Percentiles rank a stretch among this genome's conserved stretches.
These are phyloP conservation scores for Gambusia yucatana DNA, from an alignment of 2,797 vertebrate species.

Conservation along the genomic window DNA sequence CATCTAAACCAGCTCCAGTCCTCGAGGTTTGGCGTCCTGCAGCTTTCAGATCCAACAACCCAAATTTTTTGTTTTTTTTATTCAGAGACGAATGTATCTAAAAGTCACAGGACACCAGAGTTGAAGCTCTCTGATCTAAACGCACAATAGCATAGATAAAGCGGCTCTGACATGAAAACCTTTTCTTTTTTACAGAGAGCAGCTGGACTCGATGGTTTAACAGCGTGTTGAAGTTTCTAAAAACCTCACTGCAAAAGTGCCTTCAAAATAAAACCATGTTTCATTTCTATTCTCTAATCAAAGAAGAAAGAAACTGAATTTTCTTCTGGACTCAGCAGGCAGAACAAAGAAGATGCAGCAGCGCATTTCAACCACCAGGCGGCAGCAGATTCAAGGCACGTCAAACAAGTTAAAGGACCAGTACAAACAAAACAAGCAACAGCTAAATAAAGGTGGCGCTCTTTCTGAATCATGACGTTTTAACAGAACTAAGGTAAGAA, in stretches of 20 bases:
- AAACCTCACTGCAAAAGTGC: neutral
- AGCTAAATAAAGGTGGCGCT: neutral
- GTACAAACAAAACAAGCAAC: conserved; percentile 8
- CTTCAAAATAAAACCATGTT: neutral
- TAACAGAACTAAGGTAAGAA: neutral
- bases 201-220: neutral
- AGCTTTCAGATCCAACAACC: too few relatives aligned
- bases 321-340: neutral
- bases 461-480: neutral
- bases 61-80: too few relatives aligned
- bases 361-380: conserved; percentile 43
- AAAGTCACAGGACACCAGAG: too few relatives aligned
- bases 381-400: conserved; percentile 67
- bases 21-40: too few relatives aligned
- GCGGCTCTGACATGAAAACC: too few relatives aligned
- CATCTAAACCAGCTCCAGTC: conserved; percentile 16
- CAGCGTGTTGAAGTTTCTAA: neutral
- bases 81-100: too few relatives aligned
- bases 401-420: conserved; percentile 20
- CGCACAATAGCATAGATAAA: conserved; percentile 1
- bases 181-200: too few relatives aligned
- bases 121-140: too few relatives aligned
- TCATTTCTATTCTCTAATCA: neutral
- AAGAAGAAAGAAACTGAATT: too few relatives aligned
- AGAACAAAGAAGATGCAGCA: conserved; percentile 26